Conservation (phyloP, 2,888 invertebrate genomes). For the Desoria tigrina region DNA sequence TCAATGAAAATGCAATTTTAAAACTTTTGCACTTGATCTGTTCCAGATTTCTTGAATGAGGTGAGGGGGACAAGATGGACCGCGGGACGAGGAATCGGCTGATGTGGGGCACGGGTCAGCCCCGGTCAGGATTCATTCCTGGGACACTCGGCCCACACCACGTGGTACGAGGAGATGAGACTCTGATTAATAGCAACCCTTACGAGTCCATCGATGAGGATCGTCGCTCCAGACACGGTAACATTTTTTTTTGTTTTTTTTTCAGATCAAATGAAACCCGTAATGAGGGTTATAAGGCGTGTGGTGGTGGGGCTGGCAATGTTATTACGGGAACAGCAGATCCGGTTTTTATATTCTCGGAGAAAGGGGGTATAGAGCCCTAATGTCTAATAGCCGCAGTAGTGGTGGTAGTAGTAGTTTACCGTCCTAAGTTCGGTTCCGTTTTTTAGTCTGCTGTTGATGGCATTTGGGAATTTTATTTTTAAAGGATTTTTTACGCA, state of each 20-base stretch:
- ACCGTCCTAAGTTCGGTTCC: no score
- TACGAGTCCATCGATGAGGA: conserved; percentile 30
- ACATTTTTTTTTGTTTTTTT: background rate
- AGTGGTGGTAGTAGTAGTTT: no score
- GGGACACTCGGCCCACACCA: background rate
- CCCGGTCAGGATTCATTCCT: conserved; percentile 4
- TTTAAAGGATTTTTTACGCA: conserved; percentile 24
- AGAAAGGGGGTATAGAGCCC: no score
- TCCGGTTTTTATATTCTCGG: no score
- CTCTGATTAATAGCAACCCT: conserved; percentile 12
- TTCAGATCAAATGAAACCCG: no score
- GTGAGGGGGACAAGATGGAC: background rate
- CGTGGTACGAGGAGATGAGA: background rate
- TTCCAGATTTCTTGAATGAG: background rate
- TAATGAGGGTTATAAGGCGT: no score
- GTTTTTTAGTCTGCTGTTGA: conserved; percentile 4
- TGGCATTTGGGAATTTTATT: conserved; percentile 15
- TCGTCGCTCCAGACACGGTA: conserved; percentile 33
- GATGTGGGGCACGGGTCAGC: conserved; percentile 14
- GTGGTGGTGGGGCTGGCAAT: no score
- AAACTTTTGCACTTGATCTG: background rate
- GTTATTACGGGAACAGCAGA: no score
- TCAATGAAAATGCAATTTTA: background rate
- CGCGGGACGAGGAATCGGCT: conserved; percentile 2
- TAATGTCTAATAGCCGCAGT: no score